phyloP scores from a whole-genome alignment of 1,140 invertebrate genomes.

The Aethina tumida region DNA sequence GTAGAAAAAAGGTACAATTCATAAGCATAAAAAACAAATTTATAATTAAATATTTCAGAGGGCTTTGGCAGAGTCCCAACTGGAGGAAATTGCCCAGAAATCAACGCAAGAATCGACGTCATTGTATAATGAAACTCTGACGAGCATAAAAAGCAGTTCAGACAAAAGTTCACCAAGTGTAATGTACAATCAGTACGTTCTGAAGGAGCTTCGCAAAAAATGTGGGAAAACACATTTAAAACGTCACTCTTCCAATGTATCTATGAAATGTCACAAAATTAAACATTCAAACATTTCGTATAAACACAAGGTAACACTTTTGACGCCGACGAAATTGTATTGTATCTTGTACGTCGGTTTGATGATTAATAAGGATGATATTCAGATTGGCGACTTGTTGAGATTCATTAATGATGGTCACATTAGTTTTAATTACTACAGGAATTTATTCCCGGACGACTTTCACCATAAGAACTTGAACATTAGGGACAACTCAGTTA shows the following conservation, averaged over 20 bases:
- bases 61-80: constrained; percentile 25
- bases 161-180: constrained; percentile 16
- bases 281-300: constrained; percentile 27
- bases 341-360: constrained; percentile 44
- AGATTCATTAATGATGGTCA: constrained; percentile 49
- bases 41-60: no score
- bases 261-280: constrained; percentile 30
- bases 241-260: constrained; percentile 24
- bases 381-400: constrained; percentile 48
- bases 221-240: constrained; percentile 29
- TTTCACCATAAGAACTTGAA: constrained; percentile 23
- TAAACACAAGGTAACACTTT: constrained; percentile 32
- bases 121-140: constrained; percentile 33
- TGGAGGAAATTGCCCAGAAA: constrained; percentile 33
- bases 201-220: constrained; percentile 27
- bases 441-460: constrained; percentile 44
- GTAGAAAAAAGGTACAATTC: constrained; percentile 27
- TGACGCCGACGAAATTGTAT: constrained; percentile 39
- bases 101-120: constrained; percentile 30
- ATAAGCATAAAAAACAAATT: no score
- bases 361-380: constrained; percentile 42
- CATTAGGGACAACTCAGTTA: constrained; percentile 27
- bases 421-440: constrained; percentile 42
- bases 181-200: constrained; percentile 33
- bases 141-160: constrained; percentile 28